Conservation (phyloP, 2,113 vertebrate species). For the Pangasianodon hypophthalmus region DNA sequence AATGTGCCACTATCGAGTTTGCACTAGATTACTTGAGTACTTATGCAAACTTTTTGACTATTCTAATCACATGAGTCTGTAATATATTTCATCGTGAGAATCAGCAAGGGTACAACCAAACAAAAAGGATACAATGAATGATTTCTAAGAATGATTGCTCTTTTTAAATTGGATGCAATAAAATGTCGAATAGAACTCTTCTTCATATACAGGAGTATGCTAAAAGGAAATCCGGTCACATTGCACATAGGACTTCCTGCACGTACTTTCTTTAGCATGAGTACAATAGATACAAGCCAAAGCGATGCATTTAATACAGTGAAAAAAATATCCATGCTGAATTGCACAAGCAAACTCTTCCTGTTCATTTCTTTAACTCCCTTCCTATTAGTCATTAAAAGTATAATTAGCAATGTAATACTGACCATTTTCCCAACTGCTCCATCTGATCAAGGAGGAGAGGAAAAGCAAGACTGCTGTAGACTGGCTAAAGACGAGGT, state of each 20-base stretch:
- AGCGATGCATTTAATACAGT: not conserved
- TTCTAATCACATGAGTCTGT: too few relatives aligned
- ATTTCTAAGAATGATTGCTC: not conserved
- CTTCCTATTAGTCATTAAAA: slow-evolving; percentile 9
- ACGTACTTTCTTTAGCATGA: not conserved
- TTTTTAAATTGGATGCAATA: not conserved
- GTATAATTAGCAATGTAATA: slow-evolving; percentile 35
- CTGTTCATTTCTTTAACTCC: not conserved
- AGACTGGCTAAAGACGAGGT: too few relatives aligned
- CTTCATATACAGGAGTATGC: not conserved
- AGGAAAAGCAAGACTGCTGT: not conserved
- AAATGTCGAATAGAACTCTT: not conserved
- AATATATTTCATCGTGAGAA: too few relatives aligned
- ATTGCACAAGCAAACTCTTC: not conserved
- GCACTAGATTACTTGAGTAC: too few relatives aligned
- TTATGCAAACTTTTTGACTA: too few relatives aligned
- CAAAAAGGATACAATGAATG: not conserved
- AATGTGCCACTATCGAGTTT: too few relatives aligned
- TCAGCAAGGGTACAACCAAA: too few relatives aligned
- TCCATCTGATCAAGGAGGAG: slow-evolving; percentile 41
- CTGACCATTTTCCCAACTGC: slow-evolving; percentile 14
- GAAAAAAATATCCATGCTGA: not conserved
- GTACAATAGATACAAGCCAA: too few relatives aligned
- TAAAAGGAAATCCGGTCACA: not conserved
- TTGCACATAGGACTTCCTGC: not conserved